Conservation (phyloP, 2,797 vertebrate species). For the Tragopan temminckii region DNA sequence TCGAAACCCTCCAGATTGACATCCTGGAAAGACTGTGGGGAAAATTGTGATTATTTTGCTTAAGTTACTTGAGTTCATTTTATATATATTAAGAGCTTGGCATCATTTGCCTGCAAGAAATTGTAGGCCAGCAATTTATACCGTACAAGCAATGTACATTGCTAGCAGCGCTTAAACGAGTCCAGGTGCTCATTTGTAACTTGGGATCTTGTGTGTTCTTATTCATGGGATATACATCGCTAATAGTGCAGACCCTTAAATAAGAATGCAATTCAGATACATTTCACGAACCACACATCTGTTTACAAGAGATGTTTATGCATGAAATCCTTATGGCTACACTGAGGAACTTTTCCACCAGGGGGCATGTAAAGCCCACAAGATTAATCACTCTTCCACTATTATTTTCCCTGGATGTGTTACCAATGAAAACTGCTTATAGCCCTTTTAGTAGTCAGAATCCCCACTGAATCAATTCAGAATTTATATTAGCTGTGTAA, state of each 20-base stretch:
- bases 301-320: slow-evolving; percentile 35
- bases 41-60: slow-evolving; percentile 84
- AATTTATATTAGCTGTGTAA: not conserved
- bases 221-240: slow-evolving; percentile 48
- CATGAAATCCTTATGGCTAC: not conserved
- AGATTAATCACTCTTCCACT: not conserved
- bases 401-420: not conserved
- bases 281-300: slow-evolving; percentile 66
- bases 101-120: slow-evolving; percentile 77
- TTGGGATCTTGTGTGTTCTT: slow-evolving; percentile 71
- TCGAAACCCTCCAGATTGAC: slow-evolving; percentile 78
- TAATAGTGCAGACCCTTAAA: slow-evolving; percentile 54
- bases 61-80: slow-evolving; percentile 81
- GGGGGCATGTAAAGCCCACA: slow-evolving; percentile 73
- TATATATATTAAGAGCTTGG: slow-evolving; percentile 82
- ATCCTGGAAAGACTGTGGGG: slow-evolving; percentile 80
- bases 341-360: slow-evolving; percentile 55
- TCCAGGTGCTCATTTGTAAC: slow-evolving; percentile 79
- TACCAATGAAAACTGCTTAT: not conserved
- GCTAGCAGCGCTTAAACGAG: slow-evolving; percentile 77
- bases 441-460: not conserved
- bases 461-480: not conserved
- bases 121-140: slow-evolving; percentile 77
- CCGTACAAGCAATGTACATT: slow-evolving; percentile 74
- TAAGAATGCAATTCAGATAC: slow-evolving; percentile 47